Percentiles rank a stretch among this genome's conserved stretches.
Evolutionary conservation across 2,888 invertebrate species (phyloP).

Genomic region (Temnothorax ravouxi): DNA sequence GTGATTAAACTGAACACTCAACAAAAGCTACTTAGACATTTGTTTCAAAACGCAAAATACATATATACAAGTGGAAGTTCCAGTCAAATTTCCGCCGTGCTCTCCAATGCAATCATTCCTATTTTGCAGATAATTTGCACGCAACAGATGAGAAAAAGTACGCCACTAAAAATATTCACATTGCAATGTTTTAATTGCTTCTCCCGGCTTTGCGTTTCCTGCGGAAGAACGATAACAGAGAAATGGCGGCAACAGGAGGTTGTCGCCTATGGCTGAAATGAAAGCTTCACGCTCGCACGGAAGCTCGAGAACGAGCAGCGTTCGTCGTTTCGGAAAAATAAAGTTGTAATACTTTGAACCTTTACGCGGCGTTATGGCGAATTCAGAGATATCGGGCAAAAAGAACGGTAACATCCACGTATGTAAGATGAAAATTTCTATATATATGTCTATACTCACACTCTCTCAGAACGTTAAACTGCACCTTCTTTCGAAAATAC

Average conservation of each 20-base stretch:
- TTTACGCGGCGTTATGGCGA: conserved; percentile 6
- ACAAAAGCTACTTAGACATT: neutral
- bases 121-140: conserved; percentile 30
- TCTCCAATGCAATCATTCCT: conserved; percentile 9
- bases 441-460: neutral
- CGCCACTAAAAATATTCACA: conserved; percentile 41
- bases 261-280: conserved; percentile 36
- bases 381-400: conserved; percentile 22
- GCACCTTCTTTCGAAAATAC: neutral
- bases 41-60: neutral
- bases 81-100: neutral
- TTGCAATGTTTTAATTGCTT: conserved; percentile 50
- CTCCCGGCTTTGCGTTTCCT: neutral
- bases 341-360: conserved; percentile 37
- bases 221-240: conserved; percentile 29
- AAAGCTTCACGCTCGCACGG: conserved; percentile 28
- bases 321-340: conserved; percentile 42
- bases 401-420: neutral
- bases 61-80: neutral
- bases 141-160: conserved; percentile 39
- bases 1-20: neutral
- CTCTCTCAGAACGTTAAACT: neutral
- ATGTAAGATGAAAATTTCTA: neutral
- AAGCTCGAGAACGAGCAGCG: conserved; percentile 24
- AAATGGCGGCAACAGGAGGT: conserved; percentile 29